phyloP scores from a whole-genome alignment of 1,140 invertebrate species.

The Ostrea edulis region DNA sequence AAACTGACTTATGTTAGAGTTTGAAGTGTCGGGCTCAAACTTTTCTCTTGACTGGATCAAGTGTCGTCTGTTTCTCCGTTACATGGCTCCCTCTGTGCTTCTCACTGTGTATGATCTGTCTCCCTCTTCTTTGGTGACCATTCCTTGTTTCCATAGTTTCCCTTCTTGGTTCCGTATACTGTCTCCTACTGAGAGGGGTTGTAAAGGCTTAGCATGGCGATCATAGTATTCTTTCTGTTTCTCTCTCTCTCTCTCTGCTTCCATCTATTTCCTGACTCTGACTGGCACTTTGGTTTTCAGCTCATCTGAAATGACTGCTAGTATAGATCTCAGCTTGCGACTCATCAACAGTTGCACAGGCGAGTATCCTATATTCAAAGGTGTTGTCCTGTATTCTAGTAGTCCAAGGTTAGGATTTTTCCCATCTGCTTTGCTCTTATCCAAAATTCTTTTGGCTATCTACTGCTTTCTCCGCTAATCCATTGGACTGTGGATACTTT shows the following conservation, averaged over 20 bases:
- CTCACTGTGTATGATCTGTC: no score
- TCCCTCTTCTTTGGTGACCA: no score
- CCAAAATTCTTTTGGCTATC: no score
- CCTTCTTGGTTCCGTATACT: neutral
- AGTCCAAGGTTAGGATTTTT: neutral
- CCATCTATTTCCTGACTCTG: neutral
- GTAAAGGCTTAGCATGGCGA: neutral
- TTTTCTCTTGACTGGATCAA: no score
- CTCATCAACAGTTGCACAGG: conserved; percentile 36
- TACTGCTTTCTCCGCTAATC: conserved; percentile 5
- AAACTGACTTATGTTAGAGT: no score
- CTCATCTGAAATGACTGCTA: conserved; percentile 16
- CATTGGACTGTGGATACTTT: conserved; percentile 38
- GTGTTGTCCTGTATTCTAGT: conserved; percentile 29
- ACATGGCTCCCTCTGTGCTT: no score
- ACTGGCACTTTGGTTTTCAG: neutral
- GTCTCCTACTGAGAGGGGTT: neutral
- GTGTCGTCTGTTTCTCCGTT: no score
- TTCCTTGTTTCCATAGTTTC: neutral
- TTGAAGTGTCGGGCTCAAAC: no score
- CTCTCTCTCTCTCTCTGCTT: neutral
- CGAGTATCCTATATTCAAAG: neutral
- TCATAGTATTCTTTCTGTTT: conserved; percentile 27
- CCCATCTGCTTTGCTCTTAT: neutral
- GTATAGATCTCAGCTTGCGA: conserved; percentile 4